Evolutionary conservation across 2,797 vertebrate genomes (phyloP).

Genomic region (Oophaga sylvatica): DNA sequence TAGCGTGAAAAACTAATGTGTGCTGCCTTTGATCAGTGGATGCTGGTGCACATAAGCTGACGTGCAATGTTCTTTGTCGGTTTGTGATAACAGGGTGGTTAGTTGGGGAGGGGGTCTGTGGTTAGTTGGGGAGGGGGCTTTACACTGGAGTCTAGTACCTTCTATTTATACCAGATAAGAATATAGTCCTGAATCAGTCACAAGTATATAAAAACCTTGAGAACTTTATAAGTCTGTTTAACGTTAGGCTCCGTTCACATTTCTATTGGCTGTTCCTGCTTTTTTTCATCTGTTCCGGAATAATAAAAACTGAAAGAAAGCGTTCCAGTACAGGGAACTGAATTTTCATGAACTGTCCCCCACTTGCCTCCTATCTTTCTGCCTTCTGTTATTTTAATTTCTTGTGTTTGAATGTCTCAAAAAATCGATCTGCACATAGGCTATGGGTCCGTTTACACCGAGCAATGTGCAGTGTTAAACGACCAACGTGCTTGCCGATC

Average conservation of each 20-base stretch:
- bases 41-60: background rate
- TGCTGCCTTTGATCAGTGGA: constrained; percentile 10
- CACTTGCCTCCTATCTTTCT: too few relatives aligned
- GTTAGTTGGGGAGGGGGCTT: background rate
- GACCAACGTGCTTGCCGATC: too few relatives aligned
- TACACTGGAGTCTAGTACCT: background rate
- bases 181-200: background rate
- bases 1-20: constrained; percentile 4
- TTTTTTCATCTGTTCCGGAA: too few relatives aligned
- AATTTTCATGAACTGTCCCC: too few relatives aligned
- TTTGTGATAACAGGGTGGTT: background rate
- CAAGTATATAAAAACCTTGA: background rate
- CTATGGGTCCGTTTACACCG: too few relatives aligned
- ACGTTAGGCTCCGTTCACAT: background rate
- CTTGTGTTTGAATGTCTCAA: too few relatives aligned
- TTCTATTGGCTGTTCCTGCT: background rate
- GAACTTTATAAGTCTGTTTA: background rate
- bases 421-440: too few relatives aligned
- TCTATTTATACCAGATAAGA: constrained; percentile 18
- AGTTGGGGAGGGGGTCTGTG: too few relatives aligned
- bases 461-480: too few relatives aligned
- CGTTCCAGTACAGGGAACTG: too few relatives aligned
- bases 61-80: constrained; percentile 14
- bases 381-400: too few relatives aligned
- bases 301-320: too few relatives aligned